Conservation (phyloP, 2,888 invertebrate genomes). For the Agriopis marginaria region DNA sequence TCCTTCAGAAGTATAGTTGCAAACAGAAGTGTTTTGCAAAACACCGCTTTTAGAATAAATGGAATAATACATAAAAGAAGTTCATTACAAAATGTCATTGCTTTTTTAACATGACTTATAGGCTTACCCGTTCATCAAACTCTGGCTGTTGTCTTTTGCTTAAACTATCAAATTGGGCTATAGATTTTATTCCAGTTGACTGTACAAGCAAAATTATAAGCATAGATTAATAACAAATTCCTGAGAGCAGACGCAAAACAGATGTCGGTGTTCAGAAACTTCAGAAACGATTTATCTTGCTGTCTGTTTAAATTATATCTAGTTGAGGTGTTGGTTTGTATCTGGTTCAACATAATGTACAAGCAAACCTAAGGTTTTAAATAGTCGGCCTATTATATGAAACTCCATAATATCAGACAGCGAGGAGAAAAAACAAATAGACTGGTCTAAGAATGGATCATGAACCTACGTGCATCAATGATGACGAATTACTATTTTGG, state of each 20-base stretch:
- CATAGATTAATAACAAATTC: conserved; percentile 30
- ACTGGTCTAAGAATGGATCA: background rate
- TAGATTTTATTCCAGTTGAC: background rate
- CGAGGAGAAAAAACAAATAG: background rate
- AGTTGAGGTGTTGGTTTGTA: conserved; percentile 27
- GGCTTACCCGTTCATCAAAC: background rate
- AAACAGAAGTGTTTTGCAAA: background rate
- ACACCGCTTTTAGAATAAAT: background rate
- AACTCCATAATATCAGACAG: background rate
- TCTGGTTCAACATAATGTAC: conserved; percentile 9
- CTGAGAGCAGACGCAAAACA: conserved; percentile 36
- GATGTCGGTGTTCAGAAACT: conserved; percentile 38
- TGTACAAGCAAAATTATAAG: conserved; percentile 16
- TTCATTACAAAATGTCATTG: background rate
- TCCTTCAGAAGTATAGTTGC: conserved; percentile 6
- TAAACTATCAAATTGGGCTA: background rate
- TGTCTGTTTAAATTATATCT: conserved; percentile 29
- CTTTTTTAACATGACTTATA: background rate
- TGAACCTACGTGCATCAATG: background rate
- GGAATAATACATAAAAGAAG: background rate
- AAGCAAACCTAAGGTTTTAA: conserved; percentile 4
- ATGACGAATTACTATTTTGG: background rate
- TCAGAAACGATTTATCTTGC: conserved; percentile 35
- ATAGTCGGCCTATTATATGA: background rate
- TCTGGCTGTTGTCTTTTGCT: background rate